Percentiles rank a stretch among this genome's conserved stretches.
Conservation (phyloP, 2,888 invertebrate genomes). For the Oeneis ivallda region DNA sequence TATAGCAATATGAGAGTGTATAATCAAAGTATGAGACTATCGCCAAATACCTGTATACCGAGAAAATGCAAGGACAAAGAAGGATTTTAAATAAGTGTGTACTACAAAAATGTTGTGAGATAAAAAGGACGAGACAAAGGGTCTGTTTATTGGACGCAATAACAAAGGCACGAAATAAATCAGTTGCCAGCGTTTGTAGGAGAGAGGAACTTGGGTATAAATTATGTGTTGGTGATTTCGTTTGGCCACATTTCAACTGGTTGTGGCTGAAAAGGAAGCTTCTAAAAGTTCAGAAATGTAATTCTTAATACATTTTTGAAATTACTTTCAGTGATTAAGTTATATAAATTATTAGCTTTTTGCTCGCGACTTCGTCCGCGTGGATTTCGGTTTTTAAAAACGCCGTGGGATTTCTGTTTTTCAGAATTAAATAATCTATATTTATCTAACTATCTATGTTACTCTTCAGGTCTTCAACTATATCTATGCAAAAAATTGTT, state of each 20-base stretch:
- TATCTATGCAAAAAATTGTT: too few species aligned
- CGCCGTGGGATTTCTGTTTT: too few species aligned
- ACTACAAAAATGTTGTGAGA: constrained; percentile 2
- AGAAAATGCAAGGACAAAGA: background rate
- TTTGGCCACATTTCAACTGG: constrained; percentile 7
- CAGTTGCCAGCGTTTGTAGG: background rate
- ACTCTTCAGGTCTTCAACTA: too few species aligned
- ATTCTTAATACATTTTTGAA: background rate
- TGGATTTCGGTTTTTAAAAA: too few species aligned
- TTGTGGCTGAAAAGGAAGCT: background rate
- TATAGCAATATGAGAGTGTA: too few species aligned
- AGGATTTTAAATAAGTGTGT: background rate
- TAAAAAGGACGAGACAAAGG: constrained; percentile 8
- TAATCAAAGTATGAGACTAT: too few species aligned
- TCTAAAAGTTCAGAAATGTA: background rate
- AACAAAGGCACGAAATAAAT: constrained; percentile 15
- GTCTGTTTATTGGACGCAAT: constrained; percentile 16
- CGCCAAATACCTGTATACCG: background rate
- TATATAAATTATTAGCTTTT: too few species aligned
- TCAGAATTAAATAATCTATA: too few species aligned
- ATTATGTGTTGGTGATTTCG: constrained; percentile 8
- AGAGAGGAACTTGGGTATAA: background rate
- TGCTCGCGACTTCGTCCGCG: too few species aligned
- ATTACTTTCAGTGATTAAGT: too few species aligned
- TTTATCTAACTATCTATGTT: too few species aligned